A percentile compares a stretch with the other conserved stretches of the same genome.
Evolutionary conservation across 2,888 invertebrate genomes (phyloP).

Genomic region (Ecliptopera silaceata): DNA sequence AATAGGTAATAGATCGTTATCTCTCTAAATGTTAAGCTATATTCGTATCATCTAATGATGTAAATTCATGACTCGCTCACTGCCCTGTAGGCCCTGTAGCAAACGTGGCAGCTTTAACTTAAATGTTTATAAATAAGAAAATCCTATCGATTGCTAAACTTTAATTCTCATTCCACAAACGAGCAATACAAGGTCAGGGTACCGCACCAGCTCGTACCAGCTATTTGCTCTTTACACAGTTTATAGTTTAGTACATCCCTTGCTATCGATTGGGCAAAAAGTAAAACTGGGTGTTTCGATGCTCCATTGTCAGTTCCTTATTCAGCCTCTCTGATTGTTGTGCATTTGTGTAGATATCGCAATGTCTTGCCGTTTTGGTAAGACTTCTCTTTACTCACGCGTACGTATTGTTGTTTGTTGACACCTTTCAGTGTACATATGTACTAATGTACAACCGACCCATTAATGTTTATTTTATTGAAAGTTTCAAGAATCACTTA

Average conservation of each 20-base stretch:
- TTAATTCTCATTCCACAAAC: slow-evolving; percentile 55
- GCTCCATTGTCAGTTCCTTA: slow-evolving; percentile 34
- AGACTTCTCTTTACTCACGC: slow-evolving; percentile 16
- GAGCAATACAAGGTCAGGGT: slow-evolving; percentile 71
- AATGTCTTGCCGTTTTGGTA: slow-evolving; percentile 25
- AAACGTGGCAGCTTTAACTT: slow-evolving; percentile 24
- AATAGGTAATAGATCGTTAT: too few species aligned
- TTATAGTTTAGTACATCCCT: slow-evolving; percentile 51
- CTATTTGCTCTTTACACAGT: slow-evolving; percentile 59
- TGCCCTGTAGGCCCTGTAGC: slow-evolving; percentile 12
- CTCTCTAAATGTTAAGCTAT: not conserved
- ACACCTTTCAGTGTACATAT: slow-evolving; percentile 8
- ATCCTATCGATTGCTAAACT: slow-evolving; percentile 67
- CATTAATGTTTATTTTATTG: slow-evolving; percentile 3
- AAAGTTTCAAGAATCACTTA: not conserved
- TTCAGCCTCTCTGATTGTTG: slow-evolving; percentile 28
- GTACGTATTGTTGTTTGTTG: slow-evolving; percentile 21
- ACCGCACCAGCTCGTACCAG: slow-evolving; percentile 79
- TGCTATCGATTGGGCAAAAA: slow-evolving; percentile 48
- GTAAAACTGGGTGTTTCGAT: slow-evolving; percentile 33
- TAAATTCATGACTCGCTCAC: slow-evolving; percentile 23
- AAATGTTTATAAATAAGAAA: slow-evolving; percentile 49
- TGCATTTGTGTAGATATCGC: slow-evolving; percentile 25
- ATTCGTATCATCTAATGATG: slow-evolving; percentile 22
- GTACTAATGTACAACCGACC: not conserved